Evolutionary conservation across 2,113 vertebrate genomes (phyloP), one percentile per base, ranked within the genome.

Genomic region (Equus quagga): DNA sequence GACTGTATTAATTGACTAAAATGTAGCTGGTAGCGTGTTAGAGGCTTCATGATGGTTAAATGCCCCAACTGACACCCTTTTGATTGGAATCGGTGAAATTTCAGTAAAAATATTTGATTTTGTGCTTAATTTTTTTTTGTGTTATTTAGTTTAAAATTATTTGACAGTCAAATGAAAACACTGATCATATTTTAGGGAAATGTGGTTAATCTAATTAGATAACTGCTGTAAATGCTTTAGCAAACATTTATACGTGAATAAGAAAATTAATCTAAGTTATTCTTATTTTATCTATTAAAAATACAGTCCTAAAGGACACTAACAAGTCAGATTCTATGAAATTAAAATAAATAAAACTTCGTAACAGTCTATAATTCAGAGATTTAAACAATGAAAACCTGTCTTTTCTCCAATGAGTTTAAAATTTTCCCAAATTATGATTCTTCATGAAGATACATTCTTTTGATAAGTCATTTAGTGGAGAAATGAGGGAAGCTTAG

Each of bases 201-300:
- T 33, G 41, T 69, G n/a, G 56, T 86, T 86, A 75, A 84, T 85
- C 1, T 88, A 86, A 69, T 67, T 81, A 89, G 51, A 41, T 64
- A 64, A 64, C 17, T n/a, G 28, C 21, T 69, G 5, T 49, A 87
- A 82, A 49, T 58, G 10, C 26, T 65, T 96, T 65, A 49, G 73
- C 17, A 93, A 90, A 89, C 86, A 69, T 86, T 69, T 81, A 78
- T 49, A 65, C 6, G 54, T 78, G 28, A 86, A 51, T 17, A 82
- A 82, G 56, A 83, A 90, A 84, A 92, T 88, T 84, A 81, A n/a
- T 28, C 69, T 89, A 83, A 41, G 70, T 88, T 73, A n/a, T 46
- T 96, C 54, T 91, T 58, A 58, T 67, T 58, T 1, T 78, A 51
- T 58, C 12, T 19, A 86, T 90, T 93, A 82, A 93, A 90, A 4